phyloP scores from a whole-genome alignment of 2,113 vertebrate genomes.

The Sapajus apella region DNA sequence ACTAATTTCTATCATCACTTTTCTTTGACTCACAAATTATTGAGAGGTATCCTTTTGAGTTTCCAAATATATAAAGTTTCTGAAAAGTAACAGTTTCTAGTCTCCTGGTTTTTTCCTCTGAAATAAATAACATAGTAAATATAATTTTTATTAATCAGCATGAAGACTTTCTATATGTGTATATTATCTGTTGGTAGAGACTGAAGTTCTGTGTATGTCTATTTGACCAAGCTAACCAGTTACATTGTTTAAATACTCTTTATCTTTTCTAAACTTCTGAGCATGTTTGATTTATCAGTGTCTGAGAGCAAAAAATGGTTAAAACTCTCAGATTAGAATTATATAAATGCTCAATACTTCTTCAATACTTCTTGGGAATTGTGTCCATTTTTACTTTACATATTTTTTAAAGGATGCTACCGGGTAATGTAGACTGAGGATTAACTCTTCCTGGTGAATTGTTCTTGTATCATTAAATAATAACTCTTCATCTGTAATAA shows the following conservation, averaged over 20 bases:
- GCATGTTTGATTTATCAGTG: neutral
- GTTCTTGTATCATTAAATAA: constrained; percentile 35
- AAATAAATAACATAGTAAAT: neutral
- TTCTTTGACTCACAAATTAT: neutral
- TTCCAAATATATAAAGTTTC: neutral
- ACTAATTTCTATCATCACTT: neutral
- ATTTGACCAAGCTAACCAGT: neutral
- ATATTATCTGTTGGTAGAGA: neutral
- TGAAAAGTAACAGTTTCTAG: neutral
- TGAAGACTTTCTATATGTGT: neutral
- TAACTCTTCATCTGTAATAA: neutral
- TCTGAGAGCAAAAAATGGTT: neutral
- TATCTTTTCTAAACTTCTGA: neutral
- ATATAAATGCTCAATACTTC: neutral
- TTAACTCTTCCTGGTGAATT: neutral
- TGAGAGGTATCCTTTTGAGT: constrained; percentile 9
- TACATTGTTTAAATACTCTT: neutral
- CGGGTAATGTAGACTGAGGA: neutral
- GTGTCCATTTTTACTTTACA: constrained; percentile 31
- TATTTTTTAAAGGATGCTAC: neutral
- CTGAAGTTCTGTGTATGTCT: neutral
- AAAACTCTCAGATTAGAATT: neutral
- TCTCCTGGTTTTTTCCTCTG: neutral
- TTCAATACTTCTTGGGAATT: neutral
- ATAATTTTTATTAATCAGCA: neutral